A percentile compares a stretch with the other conserved stretches of the same genome.
phyloP scores from a whole-genome alignment of 1,140 invertebrate genomes.

The Pristionchus pacificus region DNA sequence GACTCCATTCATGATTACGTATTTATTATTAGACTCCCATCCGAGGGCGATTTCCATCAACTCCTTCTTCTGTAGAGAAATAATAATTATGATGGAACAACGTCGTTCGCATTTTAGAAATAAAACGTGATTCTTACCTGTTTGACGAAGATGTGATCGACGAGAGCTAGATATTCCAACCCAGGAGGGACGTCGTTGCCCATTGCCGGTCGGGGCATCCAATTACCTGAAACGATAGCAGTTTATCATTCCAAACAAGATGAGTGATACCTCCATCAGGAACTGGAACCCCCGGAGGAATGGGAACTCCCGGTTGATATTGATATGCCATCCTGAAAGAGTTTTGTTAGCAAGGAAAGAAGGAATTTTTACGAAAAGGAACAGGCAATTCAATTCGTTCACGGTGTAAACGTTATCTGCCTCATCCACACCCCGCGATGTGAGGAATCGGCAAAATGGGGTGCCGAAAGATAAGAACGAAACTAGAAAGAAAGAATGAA shows the following conservation, averaged over 20 bases:
- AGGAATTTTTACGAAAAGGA: no score
- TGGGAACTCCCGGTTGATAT: neutral
- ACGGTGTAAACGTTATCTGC: no score
- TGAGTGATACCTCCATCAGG: neutral
- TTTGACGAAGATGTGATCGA: neutral
- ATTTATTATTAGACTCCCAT: slow-evolving; percentile 23
- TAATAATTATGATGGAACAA: neutral
- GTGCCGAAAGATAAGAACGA: no score
- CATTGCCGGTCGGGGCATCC: neutral
- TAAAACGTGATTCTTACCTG: no score
- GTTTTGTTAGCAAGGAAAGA: no score
- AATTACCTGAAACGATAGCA: neutral
- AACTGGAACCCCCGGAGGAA: neutral
- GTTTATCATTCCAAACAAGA: no score
- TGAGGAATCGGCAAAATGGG: no score
- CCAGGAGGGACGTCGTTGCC: neutral
- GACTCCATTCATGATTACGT: slow-evolving; percentile 23
- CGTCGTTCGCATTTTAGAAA: no score
- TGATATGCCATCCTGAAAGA: slow-evolving; percentile 19
- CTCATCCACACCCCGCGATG: no score
- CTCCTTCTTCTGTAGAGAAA: slow-evolving; percentile 15
- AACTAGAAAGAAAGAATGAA: no score
- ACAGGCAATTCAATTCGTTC: no score
- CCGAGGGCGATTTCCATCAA: slow-evolving; percentile 14
- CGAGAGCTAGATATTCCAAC: slow-evolving; percentile 1